Conservation (phyloP, 1,140 invertebrate species). For the Drosophila parabipectinata region DNA sequence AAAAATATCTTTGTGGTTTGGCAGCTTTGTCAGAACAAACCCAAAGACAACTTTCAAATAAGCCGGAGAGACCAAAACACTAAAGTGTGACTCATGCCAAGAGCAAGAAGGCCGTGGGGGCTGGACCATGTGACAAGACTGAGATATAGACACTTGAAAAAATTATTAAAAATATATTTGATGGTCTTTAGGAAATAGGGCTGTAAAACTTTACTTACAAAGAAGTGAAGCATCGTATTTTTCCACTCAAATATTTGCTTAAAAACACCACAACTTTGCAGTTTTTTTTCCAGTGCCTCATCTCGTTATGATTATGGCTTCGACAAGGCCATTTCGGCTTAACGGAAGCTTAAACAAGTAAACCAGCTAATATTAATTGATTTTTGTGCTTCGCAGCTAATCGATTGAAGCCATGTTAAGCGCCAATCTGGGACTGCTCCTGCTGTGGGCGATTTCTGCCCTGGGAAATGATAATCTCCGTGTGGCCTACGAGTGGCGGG, state of each 20-base stretch:
- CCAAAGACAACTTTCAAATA: slow-evolving; percentile 64
- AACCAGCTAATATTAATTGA: slow-evolving; percentile 20
- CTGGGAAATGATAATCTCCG: slow-evolving; percentile 87
- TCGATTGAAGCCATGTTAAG: slow-evolving; percentile 45
- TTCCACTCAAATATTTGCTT: no score
- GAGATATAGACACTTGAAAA: background rate
- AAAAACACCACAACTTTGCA: background rate
- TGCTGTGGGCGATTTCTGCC: slow-evolving; percentile 45
- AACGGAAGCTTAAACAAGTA: slow-evolving; percentile 37
- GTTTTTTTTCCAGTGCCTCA: slow-evolving; percentile 4
- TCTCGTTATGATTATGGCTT: slow-evolving; percentile 35
- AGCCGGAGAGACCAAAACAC: slow-evolving; percentile 22
- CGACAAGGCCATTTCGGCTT: slow-evolving; percentile 31
- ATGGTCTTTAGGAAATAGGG: no score
- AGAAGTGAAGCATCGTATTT: no score
- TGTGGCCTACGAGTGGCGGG: slow-evolving; percentile 89
- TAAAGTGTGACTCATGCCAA: slow-evolving; percentile 19
- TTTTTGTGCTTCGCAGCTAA: slow-evolving; percentile 31
- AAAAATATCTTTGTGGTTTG: slow-evolving; percentile 39
- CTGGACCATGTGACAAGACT: slow-evolving; percentile 37
- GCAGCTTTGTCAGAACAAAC: slow-evolving; percentile 41
- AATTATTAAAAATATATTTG: background rate
- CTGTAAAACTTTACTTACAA: no score
- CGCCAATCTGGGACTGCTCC: slow-evolving; percentile 20
- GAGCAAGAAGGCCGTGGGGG: slow-evolving; percentile 30